Conservation (phyloP, 2,113 vertebrate species). For the Erythrolamprus reginae region DNA sequence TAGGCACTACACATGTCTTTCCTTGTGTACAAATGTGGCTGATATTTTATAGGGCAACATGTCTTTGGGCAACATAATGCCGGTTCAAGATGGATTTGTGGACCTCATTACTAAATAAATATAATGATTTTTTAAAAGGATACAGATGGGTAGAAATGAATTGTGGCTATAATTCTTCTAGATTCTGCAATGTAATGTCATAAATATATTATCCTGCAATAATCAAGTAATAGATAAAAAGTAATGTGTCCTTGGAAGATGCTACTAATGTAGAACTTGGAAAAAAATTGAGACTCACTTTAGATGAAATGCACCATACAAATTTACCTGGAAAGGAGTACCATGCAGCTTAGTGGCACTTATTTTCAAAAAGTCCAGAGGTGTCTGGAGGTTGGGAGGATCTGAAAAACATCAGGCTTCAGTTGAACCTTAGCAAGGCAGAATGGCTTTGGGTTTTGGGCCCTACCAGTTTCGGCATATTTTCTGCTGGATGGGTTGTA, state of each 20-base stretch:
- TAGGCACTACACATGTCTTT: background rate
- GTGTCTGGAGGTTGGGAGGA: background rate
- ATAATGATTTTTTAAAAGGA: background rate
- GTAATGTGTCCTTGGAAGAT: background rate
- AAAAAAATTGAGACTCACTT: background rate
- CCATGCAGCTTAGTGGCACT: background rate
- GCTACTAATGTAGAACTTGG: background rate
- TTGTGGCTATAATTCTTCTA: background rate
- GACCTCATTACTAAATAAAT: background rate
- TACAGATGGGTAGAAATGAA: background rate
- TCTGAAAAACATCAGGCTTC: background rate
- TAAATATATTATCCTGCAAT: background rate
- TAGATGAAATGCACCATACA: background rate
- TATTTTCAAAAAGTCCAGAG: background rate
- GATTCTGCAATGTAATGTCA: background rate
- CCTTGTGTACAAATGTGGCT: background rate
- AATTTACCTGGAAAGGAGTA: background rate
- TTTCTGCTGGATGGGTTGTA: background rate
- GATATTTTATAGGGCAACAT: background rate
- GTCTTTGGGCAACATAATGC: background rate
- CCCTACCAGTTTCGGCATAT: background rate
- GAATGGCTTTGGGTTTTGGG: background rate
- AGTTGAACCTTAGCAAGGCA: background rate
- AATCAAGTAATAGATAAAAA: background rate
- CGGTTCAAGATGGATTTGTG: background rate